These are phyloP conservation scores for Endomychus coccineus DNA, from an alignment of 2,888 invertebrate genomes.

Conservation along the genomic window DNA sequence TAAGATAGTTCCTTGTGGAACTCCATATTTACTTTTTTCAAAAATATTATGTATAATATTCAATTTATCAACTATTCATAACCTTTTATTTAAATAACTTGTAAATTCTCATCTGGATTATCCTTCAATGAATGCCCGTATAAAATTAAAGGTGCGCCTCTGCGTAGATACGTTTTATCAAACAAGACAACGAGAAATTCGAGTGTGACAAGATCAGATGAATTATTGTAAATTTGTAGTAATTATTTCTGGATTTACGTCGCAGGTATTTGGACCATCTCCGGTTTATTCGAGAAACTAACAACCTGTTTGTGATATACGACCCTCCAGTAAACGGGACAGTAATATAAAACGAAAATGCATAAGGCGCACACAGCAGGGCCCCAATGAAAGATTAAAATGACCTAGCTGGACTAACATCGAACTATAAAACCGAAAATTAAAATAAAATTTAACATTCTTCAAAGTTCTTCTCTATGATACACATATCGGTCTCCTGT, in stretches of 20 bases:
- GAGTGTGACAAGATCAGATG: conserved; percentile 20
- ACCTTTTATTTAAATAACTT: no score
- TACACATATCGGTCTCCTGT: conserved; percentile 4
- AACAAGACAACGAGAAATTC: conserved; percentile 9
- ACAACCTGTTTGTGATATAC: conserved; percentile 29
- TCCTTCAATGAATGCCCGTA: no score
- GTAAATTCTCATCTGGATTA: no score
- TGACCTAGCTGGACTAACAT: conserved; percentile 14
- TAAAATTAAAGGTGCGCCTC: no score
- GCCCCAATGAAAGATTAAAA: conserved; percentile 15
- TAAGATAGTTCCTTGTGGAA: no score
- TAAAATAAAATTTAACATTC: conserved; percentile 14
- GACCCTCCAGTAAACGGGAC: conserved; percentile 21
- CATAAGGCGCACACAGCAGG: conserved; percentile 15
- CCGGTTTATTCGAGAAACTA: conserved; percentile 24
- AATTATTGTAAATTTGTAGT: conserved; percentile 30
- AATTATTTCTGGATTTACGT: conserved; percentile 33
- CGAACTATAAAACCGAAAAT: conserved; percentile 16
- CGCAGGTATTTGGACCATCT: conserved; percentile 31
- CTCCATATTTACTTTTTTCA: no score
- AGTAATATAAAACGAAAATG: conserved; percentile 28
- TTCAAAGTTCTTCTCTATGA: conserved; percentile 11
- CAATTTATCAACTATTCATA: no score
- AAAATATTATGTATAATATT: no score
- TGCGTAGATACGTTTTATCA: conserved; percentile 1